Base-by-base conservation (phyloP, 2,113 vertebrate species). In the Loxodonta africana region DNA sequence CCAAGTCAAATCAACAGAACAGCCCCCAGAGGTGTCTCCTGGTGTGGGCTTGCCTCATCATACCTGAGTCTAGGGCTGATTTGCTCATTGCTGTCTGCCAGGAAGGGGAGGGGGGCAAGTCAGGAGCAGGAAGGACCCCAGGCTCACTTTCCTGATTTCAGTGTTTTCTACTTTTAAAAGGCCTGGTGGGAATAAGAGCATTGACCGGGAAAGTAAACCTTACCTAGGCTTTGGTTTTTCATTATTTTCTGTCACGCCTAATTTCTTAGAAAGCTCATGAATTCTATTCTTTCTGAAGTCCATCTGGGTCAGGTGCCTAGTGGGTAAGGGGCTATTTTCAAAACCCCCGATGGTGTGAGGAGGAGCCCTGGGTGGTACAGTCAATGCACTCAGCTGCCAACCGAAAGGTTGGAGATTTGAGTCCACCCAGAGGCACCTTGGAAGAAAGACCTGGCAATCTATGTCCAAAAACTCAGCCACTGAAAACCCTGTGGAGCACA, bases 81-180 rank as follows among this genome's bases (percentile, higher is more conserved):
- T 30, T 41, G 7, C 48, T 26, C 25, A 1, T 44, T 3, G 0
- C 73, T 30, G 9, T 0, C 12, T 26, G n/a, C 37, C 14, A 7
- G 51, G 26, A n/a, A 18, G 28, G 1, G 17, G 44, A 15, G 12
- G 21, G 57, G 48, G 41, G 37, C 37, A 7, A 53, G 14, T 28
- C 23, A 4, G 41, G 41, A 12, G 14, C 73, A 3, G 17, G 14
- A 4, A 17, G n/a, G 48, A 48, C 10, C 37, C 83, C 18, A 3
- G 11, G 48, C 33, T 14, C 2, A 0, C 17, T 41, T 10, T 78
- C 46, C 37, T 85, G 0, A 53, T 14, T 14, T 25, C n/a, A 78
- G 17, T 17, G 7, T 20, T 21, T 48, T 94, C 23, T 57, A 7
- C 30, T 44, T 67, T 41, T 11, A 28, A 60, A 53, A 73, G 33